These are phyloP conservation scores for Aquatica leii DNA, from an alignment of 2,888 invertebrate species.

Conservation along the genomic window DNA sequence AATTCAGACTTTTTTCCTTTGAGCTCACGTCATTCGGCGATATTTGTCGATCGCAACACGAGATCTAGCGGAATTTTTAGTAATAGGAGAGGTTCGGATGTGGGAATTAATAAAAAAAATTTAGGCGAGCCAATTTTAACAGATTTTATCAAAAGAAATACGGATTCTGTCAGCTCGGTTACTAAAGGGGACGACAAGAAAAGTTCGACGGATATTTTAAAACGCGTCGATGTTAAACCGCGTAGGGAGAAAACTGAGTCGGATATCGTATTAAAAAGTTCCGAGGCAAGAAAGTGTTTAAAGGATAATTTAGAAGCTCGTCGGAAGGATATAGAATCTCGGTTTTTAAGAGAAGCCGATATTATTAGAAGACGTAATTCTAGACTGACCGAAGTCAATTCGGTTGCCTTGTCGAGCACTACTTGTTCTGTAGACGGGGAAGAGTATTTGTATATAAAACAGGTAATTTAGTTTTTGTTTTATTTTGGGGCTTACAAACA, in stretches of 20 bases:
- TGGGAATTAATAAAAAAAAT: conserved; percentile 63
- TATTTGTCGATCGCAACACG: conserved; percentile 64
- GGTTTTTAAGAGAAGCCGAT: conserved; percentile 60
- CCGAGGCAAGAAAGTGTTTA: conserved; percentile 63
- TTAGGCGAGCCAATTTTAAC: conserved; percentile 75
- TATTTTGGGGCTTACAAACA: conserved; percentile 21
- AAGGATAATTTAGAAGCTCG: conserved; percentile 62
- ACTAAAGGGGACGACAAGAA: background rate
- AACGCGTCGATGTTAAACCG: conserved; percentile 62
- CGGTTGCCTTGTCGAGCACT: conserved; percentile 50
- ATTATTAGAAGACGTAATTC: conserved; percentile 61
- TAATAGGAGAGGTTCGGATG: conserved; percentile 68
- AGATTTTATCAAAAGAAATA: conserved; percentile 71
- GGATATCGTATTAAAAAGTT: conserved; percentile 79
- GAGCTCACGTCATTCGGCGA: conserved; percentile 79
- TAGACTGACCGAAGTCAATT: conserved; percentile 59
- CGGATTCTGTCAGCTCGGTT: conserved; percentile 48
- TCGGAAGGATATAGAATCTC: conserved; percentile 60
- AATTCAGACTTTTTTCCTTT: conserved; percentile 85
- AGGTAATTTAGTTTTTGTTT: conserved; percentile 54
- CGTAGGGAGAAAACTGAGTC: conserved; percentile 90
- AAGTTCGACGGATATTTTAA: conserved; percentile 47
- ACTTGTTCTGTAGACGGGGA: conserved; percentile 57
- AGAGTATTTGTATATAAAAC: conserved; percentile 58
- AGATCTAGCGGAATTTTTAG: conserved; percentile 77